Percentiles rank a stretch among this genome's conserved stretches.
Conservation (phyloP, 2,113 vertebrate genomes). For the Engystomops pustulosus region DNA sequence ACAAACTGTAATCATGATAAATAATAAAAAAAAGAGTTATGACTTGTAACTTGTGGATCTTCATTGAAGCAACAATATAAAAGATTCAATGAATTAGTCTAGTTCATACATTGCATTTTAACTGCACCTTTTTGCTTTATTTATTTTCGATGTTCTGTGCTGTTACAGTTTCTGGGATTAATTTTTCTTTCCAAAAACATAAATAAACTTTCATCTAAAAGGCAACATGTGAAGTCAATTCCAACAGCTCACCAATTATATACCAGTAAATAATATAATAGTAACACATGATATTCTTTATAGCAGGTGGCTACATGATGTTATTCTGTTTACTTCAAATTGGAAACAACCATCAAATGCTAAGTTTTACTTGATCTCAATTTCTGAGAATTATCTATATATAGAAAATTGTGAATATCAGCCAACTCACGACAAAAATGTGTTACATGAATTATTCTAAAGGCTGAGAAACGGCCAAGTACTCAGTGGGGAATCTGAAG, state of each 20-base stretch:
- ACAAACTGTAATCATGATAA: no score
- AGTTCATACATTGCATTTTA: neutral
- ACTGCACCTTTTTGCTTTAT: neutral
- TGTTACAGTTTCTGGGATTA: neutral
- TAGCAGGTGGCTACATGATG: neutral
- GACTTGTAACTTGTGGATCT: neutral
- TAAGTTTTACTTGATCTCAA: neutral
- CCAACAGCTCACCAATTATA: no score
- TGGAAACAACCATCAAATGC: neutral
- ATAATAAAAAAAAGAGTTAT: neutral
- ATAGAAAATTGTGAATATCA: neutral
- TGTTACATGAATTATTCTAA: neutral
- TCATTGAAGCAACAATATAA: neutral
- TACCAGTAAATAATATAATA: neutral
- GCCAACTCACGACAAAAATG: neutral
- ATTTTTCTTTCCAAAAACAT: neutral
- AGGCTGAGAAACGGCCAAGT: neutral
- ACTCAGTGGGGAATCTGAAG: no score
- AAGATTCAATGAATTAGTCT: neutral
- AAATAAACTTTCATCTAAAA: neutral
- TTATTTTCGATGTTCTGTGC: neutral
- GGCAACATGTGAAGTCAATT: neutral
- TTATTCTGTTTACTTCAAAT: neutral
- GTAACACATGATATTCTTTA: neutral
- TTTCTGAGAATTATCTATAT: neutral